Base-by-base conservation (phyloP, 92 coral and sea anemone species). In the Montipora capitata region DNA sequence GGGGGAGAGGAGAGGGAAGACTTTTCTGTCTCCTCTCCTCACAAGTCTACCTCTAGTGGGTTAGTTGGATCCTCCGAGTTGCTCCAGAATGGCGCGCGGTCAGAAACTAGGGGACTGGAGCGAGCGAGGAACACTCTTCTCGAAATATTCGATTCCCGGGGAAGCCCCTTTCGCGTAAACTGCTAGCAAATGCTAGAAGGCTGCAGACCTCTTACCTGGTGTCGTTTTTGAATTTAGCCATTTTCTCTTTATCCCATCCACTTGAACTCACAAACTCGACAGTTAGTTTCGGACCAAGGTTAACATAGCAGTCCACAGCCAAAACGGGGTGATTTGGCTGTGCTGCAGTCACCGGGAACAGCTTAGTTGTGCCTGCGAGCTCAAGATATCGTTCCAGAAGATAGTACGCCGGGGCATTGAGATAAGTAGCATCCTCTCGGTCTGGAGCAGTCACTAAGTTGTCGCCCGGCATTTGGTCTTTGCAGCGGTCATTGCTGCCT, bases 331-430 rank as follows among this genome's bases (percentile, higher is more conserved):
- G 91, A 17, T 91, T 77, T 14, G 95, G 87, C 63, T 92, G 93
- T 69, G 91, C 98, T 44, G 90, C 93, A 38, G 99, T 93, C 40
- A 94, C 92, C 35, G 95, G 96, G 82, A 97, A 97, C 40, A 97
- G 93, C 92, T 91, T 93, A 52, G 80, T 74, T 4, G 98, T 93
- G 71, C 98, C 96, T 82, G 85, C 94, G 66, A 90, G 83, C 51
- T 94, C 96, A 44, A 97, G 86, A 86, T 97, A 97, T 67, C 88
- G 94, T 84, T 97, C 99, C 74, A 97, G 96, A 20, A 97, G 95
- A 83, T 92, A 96, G 80, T 96, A 95, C 2, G 99, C 98, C 18
- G 99, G 99, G 27, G 90, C 94, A 9, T 97, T 87, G 82, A 96
- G 92, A 79, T 92, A 91, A 74, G 96, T 94, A 12, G 91, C 91